phyloP scores from a whole-genome alignment of 1,140 invertebrate species.

The Zaprionus ghesquierei region DNA sequence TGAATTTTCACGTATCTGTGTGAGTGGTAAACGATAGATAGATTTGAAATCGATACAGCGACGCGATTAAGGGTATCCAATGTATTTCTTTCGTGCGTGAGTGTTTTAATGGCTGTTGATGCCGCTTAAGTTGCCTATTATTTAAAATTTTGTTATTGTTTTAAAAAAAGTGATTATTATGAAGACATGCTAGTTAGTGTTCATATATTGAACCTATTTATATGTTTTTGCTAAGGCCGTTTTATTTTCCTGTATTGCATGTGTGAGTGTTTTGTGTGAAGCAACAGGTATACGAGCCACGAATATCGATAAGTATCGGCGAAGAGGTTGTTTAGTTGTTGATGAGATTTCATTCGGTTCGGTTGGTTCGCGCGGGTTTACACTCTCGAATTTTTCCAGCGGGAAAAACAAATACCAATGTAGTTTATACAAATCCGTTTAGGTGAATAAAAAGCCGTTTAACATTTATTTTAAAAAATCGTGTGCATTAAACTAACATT shows the following conservation, averaged over 20 bases:
- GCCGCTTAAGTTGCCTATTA: background rate
- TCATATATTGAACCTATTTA: background rate
- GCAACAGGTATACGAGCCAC: conserved; percentile 33
- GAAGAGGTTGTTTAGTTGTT: conserved; percentile 36
- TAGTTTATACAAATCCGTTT: conserved; percentile 5
- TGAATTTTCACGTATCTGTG: background rate
- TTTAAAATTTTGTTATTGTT: background rate
- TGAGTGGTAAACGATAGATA: conserved; percentile 13
- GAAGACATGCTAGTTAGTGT: background rate
- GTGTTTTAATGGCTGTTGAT: conserved; percentile 5
- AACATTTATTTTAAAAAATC: background rate
- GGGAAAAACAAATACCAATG: conserved; percentile 17
- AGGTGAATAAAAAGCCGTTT: background rate
- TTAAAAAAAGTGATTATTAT: background rate
- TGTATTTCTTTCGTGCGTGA: conserved; percentile 23
- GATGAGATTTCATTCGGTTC: conserved; percentile 32
- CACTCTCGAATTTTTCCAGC: conserved; percentile 3
- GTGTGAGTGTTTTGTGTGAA: conserved; percentile 11
- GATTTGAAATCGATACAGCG: background rate
- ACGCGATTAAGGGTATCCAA: background rate
- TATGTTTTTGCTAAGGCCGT: background rate
- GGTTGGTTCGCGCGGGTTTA: conserved; percentile 32
- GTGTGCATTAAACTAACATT: conserved; percentile 2
- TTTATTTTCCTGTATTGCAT: background rate
- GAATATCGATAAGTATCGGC: conserved; percentile 31